Evolutionary conservation across 2,888 invertebrate species (phyloP).

Genomic region (Trichogramma evanescens): DNA sequence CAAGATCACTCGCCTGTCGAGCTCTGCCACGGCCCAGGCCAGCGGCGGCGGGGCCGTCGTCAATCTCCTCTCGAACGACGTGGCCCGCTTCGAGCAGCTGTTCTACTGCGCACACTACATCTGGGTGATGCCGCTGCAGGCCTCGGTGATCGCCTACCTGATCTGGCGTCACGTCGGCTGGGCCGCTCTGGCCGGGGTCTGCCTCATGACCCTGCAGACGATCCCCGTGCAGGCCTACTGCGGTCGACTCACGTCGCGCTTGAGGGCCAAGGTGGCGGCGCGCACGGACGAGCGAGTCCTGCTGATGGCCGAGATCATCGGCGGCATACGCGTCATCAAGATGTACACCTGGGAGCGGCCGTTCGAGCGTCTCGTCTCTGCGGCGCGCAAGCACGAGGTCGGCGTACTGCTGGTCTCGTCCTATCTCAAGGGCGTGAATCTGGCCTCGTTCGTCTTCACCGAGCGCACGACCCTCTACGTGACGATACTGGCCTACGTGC

Average conservation of each 20-base stretch:
- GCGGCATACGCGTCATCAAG: slow-evolving; percentile 75
- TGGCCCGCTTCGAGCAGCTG: slow-evolving; percentile 70
- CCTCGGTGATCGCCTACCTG: slow-evolving; percentile 57
- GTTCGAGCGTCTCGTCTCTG: slow-evolving; percentile 62
- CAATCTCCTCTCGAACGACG: slow-evolving; percentile 79
- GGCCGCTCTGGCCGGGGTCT: slow-evolving; percentile 57
- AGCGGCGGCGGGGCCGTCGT: slow-evolving; percentile 66
- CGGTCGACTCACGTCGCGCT: slow-evolving; percentile 46
- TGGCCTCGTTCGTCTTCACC: slow-evolving; percentile 68
- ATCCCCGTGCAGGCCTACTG: slow-evolving; percentile 52
- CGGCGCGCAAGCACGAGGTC: slow-evolving; percentile 67
- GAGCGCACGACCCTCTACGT: slow-evolving; percentile 78
- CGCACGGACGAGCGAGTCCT: slow-evolving; percentile 67
- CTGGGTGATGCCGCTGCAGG: slow-evolving; percentile 74
- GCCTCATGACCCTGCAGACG: slow-evolving; percentile 52
- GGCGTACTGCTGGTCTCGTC: slow-evolving; percentile 59
- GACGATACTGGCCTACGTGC: slow-evolving; percentile 69
- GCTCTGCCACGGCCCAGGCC: slow-evolving; percentile 32
- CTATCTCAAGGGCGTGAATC: slow-evolving; percentile 60
- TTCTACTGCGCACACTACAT: slow-evolving; percentile 66
- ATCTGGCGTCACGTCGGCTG: slow-evolving; percentile 53
- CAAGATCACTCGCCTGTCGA: slow-evolving; percentile 52
- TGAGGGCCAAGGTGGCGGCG: slow-evolving; percentile 48
- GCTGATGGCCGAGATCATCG: slow-evolving; percentile 73
- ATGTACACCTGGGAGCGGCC: slow-evolving; percentile 84